Evolutionary conservation across 2,888 invertebrate genomes (phyloP), one percentile per base, ranked within the genome.

Genomic region (Caenorhabditis auriculariae): DNA sequence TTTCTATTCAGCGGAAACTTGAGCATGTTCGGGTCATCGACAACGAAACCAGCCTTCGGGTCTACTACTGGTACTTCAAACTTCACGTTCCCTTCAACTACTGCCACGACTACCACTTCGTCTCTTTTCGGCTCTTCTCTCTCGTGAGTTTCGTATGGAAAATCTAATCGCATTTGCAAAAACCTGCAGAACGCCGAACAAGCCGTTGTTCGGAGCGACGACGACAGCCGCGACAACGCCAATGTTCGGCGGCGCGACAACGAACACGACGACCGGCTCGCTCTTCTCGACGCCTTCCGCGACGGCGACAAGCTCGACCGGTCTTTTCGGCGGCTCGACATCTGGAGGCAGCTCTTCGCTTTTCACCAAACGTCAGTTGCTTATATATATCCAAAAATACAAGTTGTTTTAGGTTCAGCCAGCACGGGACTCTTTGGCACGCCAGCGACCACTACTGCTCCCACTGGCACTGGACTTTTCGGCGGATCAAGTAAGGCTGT

Each of bases 181-280:
- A 38, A 24, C n/a, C 3, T 24, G 27, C 26, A 62, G 62, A 54
- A 57, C 57, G 4, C 62, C 60, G 21, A 2, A 54, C 24, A 65
- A 60, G n/a, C 60, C 60, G 7, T 43, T 65, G 12, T 65, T 65
- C 46, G 65, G 65, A 39, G 48, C 60, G 4, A 65, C 65, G 4
- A 45, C 60, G 6, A 54, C 50, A 39, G 54, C 60, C 0, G 42
- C 59, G 19, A 54, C 55, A 0, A 63, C 58, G 0, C 58, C 63
- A 26, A 54, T 55, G 15, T 37, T 63, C 2, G 58, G 58, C 29
- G 63, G 63, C 3, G 24, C n/a, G 12, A 46, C 63, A 1, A 54
- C 58, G 9, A 55, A n/a, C n/a, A n/a, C n/a, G n/a, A n/a, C n/a
- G n/a, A n/a, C n/a, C n/a, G n/a, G n/a, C n/a, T n/a, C n/a, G n/a